These are phyloP conservation scores for Prietella phreatophila DNA, from an alignment of 2,113 vertebrate genomes.

Conservation along the genomic window DNA sequence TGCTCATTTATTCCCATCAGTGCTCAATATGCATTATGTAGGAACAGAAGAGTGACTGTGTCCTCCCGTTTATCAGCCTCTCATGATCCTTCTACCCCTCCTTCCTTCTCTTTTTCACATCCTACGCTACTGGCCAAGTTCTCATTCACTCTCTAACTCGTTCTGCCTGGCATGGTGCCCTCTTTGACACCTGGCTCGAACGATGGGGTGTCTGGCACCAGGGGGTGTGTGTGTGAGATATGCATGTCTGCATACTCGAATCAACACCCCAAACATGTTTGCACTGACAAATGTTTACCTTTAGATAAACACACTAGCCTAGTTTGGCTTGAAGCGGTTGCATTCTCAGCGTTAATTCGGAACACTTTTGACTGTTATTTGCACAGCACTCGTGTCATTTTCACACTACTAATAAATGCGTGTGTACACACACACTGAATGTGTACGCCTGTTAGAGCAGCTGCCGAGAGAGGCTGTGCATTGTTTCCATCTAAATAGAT, in stretches of 20 bases:
- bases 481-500: slow-evolving; percentile 23
- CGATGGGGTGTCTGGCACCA: slow-evolving; percentile 3
- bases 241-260: too few species aligned
- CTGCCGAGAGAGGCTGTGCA: neutral
- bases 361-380: neutral
- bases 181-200: slow-evolving; percentile 27
- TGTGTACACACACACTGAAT: neutral
- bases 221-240: slow-evolving; percentile 3
- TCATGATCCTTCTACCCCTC: neutral
- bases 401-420: neutral
- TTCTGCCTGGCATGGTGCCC: slow-evolving; percentile 6
- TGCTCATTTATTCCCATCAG: slow-evolving; percentile 56
- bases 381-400: neutral
- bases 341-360: neutral
- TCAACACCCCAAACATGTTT: neutral
- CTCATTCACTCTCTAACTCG: slow-evolving; percentile 11
- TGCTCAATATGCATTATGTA: slow-evolving; percentile 55
- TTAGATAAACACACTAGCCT: neutral
- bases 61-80: slow-evolving; percentile 11
- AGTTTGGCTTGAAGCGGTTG: neutral
- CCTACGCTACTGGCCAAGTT: slow-evolving; percentile 1
- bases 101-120: slow-evolving; percentile 28
- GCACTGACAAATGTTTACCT: neutral
- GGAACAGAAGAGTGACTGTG: slow-evolving; percentile 43
- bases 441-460: slow-evolving; percentile 4